Base-by-base conservation (phyloP, 2,797 vertebrate genomes). In the Tapirus indicus region DNA sequence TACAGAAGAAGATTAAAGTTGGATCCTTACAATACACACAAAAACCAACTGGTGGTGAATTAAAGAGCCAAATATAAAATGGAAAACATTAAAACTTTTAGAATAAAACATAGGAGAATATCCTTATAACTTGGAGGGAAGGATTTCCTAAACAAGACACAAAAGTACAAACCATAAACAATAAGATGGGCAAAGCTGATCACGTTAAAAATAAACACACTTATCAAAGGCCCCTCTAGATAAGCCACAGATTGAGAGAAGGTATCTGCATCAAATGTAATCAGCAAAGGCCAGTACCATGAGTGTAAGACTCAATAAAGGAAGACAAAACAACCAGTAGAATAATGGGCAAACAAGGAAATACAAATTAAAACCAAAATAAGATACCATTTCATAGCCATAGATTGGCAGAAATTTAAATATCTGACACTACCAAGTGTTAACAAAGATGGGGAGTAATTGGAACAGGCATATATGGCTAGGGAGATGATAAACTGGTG, bases 401-500 rank as follows among this genome's bases (percentile, higher is more conserved):
- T 7, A 23, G 23, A 17, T 3, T 20, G n/a, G 21, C 13, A 54
- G 25, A 72, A 58, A 6, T 9, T 38, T 10, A 29, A 52, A 7
- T 11, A n/a, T 29, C 13, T 38, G 52, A 64, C 17, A 7, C 25
- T 25, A 8, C 25, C 18, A 18, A 12, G 20, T n/a, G n/a, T 1
- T 6, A 32, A 8, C 32, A 72, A 54, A 72, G 62, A 71, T 1
- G 47, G 9, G 60, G 25, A 5, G 7, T 3, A 1, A 54, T 7
- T 5, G 2, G 14, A 47, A 25, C 20, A 32, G 0, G 4, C 5
- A 13, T 6, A 9, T 10, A 2, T 2, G 9, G 79, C 86, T 58
- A 21, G 25, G 54, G 49, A 16, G 8, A 3, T 4, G 0, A 1
- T 5, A 3, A 41, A 21, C 29, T n/a, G 58, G 1, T 4, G 2